Evolutionary conservation across 2,888 invertebrate genomes (phyloP).

Genomic region (Drosophila cracens): DNA sequence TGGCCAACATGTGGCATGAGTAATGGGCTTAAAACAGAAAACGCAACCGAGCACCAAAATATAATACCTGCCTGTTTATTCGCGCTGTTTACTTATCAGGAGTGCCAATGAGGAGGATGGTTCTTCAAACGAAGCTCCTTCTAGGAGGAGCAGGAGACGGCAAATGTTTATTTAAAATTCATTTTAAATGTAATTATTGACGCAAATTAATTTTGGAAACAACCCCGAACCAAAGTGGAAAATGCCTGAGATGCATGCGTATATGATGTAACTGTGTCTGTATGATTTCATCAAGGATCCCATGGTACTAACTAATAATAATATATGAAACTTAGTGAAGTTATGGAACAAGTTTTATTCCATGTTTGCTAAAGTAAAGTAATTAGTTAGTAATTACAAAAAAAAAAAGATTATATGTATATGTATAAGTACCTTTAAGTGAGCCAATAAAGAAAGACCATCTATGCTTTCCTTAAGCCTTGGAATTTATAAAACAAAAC

Average conservation of each 20-base stretch:
- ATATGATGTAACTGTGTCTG: background rate
- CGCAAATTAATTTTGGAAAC: conserved; percentile 28
- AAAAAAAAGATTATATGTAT: background rate
- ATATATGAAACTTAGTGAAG: background rate
- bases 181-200: conserved; percentile 50
- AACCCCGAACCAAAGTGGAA: background rate
- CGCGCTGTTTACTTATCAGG: conserved; percentile 30
- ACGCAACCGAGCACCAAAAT: conserved; percentile 45
- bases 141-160: background rate
- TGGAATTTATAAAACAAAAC: background rate
- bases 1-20: conserved; percentile 61
- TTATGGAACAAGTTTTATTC: background rate
- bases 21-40: conserved; percentile 51
- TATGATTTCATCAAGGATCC: background rate
- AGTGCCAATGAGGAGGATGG: conserved; percentile 1
- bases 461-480: background rate
- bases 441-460: background rate
- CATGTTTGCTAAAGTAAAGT: background rate
- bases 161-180: conserved; percentile 45
- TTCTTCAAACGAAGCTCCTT: background rate
- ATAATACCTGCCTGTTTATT: conserved; percentile 55
- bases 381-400: background rate
- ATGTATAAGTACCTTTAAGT: background rate
- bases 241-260: background rate
- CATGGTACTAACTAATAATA: background rate